Evolutionary conservation across 2,888 invertebrate species (phyloP).

Genomic region (Euplagia quadripunctaria): DNA sequence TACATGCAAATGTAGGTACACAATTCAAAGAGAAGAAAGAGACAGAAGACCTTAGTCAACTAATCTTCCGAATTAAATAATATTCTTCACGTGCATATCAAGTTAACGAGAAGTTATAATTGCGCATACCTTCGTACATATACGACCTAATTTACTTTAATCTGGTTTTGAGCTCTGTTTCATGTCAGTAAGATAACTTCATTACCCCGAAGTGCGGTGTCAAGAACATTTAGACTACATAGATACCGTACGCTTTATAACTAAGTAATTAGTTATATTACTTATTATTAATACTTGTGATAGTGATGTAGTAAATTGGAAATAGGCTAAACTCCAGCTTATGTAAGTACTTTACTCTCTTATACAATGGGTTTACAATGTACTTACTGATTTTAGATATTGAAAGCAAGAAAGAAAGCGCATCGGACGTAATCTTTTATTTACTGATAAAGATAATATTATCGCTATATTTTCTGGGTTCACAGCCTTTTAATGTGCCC

Average conservation of each 20-base stretch:
- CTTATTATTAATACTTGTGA: background rate
- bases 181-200: constrained; percentile 30
- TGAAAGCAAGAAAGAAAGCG: too few relatives aligned
- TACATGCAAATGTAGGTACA: too few relatives aligned
- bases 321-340: too few relatives aligned
- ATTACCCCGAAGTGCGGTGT: constrained; percentile 29
- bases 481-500: too few relatives aligned
- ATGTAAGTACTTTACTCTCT: too few relatives aligned
- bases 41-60: too few relatives aligned
- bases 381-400: background rate
- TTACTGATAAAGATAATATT: too few relatives aligned
- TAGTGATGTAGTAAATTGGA: background rate
- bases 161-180: constrained; percentile 22
- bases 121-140: background rate
- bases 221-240: constrained; percentile 25
- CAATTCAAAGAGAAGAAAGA: too few relatives aligned
- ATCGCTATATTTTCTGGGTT: too few relatives aligned
- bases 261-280: constrained; percentile 31
- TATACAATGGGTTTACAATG: background rate
- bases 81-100: background rate
- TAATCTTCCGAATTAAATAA: too few relatives aligned
- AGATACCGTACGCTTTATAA: constrained; percentile 22
- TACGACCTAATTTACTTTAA: constrained; percentile 31
- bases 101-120: constrained; percentile 1
- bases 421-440: too few relatives aligned